Conservation (phyloP, 2,888 invertebrate species). For the Drosophila mimetica region DNA sequence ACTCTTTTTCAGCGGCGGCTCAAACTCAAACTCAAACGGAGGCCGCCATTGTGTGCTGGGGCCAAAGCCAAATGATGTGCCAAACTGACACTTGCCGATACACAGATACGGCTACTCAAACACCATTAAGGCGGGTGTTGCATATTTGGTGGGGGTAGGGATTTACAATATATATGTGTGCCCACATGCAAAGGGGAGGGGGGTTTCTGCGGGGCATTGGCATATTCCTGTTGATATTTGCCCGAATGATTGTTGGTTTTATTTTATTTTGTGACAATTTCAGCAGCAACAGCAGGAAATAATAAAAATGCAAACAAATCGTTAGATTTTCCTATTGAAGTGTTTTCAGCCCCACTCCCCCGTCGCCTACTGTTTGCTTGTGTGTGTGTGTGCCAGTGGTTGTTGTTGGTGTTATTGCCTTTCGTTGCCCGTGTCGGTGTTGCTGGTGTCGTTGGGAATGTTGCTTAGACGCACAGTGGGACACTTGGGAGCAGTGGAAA, state of each 20-base stretch:
- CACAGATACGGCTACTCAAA: conserved; percentile 67
- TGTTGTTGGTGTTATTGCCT: conserved; percentile 41
- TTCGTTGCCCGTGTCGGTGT: conserved; percentile 38
- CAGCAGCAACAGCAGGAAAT: conserved; percentile 73
- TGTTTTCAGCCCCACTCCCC: conserved; percentile 46
- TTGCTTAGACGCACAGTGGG: conserved; percentile 60
- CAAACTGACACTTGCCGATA: conserved; percentile 77
- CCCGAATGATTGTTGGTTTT: conserved; percentile 58
- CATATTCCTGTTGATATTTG: conserved; percentile 48
- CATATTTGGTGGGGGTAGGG: conserved; percentile 2
- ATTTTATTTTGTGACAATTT: conserved; percentile 76
- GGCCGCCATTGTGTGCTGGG: conserved; percentile 71
- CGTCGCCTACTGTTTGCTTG: background rate
- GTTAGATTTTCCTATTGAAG: conserved; percentile 76
- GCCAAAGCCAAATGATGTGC: conserved; percentile 80
- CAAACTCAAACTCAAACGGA: conserved; percentile 53
- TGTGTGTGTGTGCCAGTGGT: conserved; percentile 8
- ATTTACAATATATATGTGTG: background rate
- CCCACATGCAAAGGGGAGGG: background rate
- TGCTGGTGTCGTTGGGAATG: conserved; percentile 42
- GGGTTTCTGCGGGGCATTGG: conserved; percentile 2
- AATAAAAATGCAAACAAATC: conserved; percentile 82
- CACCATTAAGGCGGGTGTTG: conserved; percentile 52
- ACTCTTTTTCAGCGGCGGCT: conserved; percentile 55
- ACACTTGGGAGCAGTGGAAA: background rate